Base-by-base conservation (phyloP, 1,140 invertebrate genomes). In the Chymomyza costata region DNA sequence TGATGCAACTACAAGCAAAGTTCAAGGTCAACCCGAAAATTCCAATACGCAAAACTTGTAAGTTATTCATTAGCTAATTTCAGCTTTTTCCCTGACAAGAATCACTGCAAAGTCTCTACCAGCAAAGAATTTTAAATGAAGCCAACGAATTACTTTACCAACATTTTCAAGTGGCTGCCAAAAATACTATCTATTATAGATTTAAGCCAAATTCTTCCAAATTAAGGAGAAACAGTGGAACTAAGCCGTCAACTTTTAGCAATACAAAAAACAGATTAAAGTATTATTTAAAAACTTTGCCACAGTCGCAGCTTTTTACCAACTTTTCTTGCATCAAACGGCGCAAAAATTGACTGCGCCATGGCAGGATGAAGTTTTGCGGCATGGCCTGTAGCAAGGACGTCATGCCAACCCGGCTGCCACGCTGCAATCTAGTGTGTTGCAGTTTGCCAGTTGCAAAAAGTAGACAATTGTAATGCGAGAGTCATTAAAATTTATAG, bases 11-110 rank as follows among this genome's bases (percentile, higher is more conserved):
- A 40, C 43, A 40, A 48, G 37, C 45, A 60, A 54, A 46, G 60
- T 66, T 58, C 71, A 78, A 78, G 71, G 71, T 80, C 73, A 80
- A 58, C 62, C 38, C 55, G 66, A 56, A 69, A 78, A 65, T 65
- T 47, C 53, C 10, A 60, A 51, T 53, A 56, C 47, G 56, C 39
- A 50, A 53, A 65, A 62, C 56, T 63, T 46, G 66, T 76, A 61
- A 58, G 65, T 76, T 66, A 76, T 76, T 76, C 57, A 76, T 70
- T n/a, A n/a, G n/a, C n/a, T n/a, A n/a, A n/a, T n/a, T n/a, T n/a
- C n/a, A n/a, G n/a, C n/a, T n/a, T n/a, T n/a, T n/a, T n/a, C n/a
- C n/a, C n/a, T n/a, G n/a, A n/a, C n/a, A n/a, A n/a, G n/a, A n/a
- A n/a, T n/a, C n/a, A n/a, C n/a, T n/a, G n/a, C n/a, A n/a, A n/a